Conservation (phyloP, 2,888 invertebrate genomes). For the Eupeodes latifasciatus region DNA sequence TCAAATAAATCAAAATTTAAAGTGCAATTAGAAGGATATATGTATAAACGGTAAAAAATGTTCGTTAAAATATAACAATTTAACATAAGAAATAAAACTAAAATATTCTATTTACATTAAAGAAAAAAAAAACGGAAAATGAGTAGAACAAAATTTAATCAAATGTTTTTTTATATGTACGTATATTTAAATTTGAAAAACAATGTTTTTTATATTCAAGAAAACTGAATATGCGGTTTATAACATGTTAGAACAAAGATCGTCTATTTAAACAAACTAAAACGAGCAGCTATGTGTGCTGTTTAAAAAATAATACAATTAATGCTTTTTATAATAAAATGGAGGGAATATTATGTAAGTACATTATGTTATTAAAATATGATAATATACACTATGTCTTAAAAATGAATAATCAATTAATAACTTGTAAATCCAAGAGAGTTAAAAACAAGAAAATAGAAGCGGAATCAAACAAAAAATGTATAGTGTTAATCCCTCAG, state of each 20-base stretch:
- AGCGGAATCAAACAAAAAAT: conserved; percentile 54
- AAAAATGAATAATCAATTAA: conserved; percentile 45
- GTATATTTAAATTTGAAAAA: conserved; percentile 20
- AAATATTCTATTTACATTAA: conserved; percentile 86
- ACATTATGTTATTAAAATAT: conserved; percentile 30
- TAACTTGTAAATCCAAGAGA: conserved; percentile 40
- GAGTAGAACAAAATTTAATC: conserved; percentile 64
- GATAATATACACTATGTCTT: conserved; percentile 53
- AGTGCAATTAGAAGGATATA: conserved; percentile 87
- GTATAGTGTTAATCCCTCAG: conserved; percentile 82
- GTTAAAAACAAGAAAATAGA: conserved; percentile 27
- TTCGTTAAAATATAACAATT: conserved; percentile 81
- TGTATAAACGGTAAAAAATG: conserved; percentile 83
- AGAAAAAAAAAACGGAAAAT: conserved; percentile 83
- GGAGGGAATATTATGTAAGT: conserved; percentile 64
- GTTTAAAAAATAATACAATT: conserved; percentile 46
- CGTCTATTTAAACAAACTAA: conserved; percentile 27
- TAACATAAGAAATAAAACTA: conserved; percentile 77
- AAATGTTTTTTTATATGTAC: conserved; percentile 49
- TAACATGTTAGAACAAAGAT: conserved; percentile 31
- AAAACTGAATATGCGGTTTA: conserved; percentile 46
- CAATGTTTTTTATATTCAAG: conserved; percentile 24
- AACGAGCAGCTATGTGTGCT: conserved; percentile 47
- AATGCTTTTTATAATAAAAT: conserved; percentile 49
- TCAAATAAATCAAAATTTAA: conserved; percentile 82